These are phyloP conservation scores for Dione vanillae DNA, from an alignment of 2,888 invertebrate genomes.

Conservation along the genomic window DNA sequence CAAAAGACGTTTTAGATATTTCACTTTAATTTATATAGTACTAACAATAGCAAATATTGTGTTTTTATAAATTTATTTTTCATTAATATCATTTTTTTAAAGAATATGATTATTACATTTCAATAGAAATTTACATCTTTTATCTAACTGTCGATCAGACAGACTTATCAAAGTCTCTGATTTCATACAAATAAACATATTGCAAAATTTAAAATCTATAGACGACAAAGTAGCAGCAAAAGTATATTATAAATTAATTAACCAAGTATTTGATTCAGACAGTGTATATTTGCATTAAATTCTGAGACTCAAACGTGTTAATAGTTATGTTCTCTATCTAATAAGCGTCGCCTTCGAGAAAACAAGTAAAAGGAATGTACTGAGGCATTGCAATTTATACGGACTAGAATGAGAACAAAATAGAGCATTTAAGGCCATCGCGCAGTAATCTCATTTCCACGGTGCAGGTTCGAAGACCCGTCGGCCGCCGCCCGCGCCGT, in stretches of 20 bases:
- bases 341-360: neutral
- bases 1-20: too few relatives aligned
- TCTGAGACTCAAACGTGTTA: neutral
- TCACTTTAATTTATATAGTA: too few relatives aligned
- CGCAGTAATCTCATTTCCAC: conserved; percentile 79
- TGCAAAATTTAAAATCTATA: neutral
- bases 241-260: too few relatives aligned
- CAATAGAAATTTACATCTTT: too few relatives aligned
- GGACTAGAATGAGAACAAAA: conserved; percentile 67
- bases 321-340: neutral
- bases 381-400: conserved; percentile 51
- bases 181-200: neutral
- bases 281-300: neutral
- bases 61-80: too few relatives aligned
- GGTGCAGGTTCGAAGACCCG: conserved; percentile 74
- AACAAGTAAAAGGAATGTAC: conserved; percentile 42
- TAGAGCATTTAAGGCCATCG: conserved; percentile 67
- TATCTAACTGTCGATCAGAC: too few relatives aligned
- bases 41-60: too few relatives aligned
- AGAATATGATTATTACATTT: too few relatives aligned
- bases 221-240: neutral
- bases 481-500: conserved; percentile 47
- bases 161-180: neutral
- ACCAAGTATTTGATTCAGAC: too few relatives aligned
- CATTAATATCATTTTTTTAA: too few relatives aligned